Base-by-base conservation (phyloP, 2,113 vertebrate species). In the Lucifuga dentata region DNA sequence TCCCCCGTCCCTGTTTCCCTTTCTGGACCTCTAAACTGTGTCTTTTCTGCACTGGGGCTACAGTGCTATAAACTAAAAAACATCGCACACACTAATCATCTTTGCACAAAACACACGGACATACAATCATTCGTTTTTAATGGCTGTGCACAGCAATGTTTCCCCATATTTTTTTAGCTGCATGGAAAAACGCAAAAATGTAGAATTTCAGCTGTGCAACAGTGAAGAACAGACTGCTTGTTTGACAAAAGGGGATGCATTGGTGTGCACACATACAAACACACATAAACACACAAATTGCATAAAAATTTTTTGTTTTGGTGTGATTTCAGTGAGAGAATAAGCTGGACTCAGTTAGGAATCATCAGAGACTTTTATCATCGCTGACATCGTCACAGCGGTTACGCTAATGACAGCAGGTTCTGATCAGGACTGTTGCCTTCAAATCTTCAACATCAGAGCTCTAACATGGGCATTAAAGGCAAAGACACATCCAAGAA, bases 11-110 rank as follows among this genome's bases (percentile, higher is more conserved):
- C 73, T 59, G 46, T 21, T 20, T 50, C 49, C 58, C 21, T 59
- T 39, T 68, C 68, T 58, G 86, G 89, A 90, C 89, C 90, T 89
- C 66, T 33, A 87, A 89, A 89, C 89, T 90, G 89, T 89, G 86
- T 86, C 74, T 56, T 76, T 61, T 60, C 62, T 76, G 35, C 72
- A 76, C 65, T 35, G 70, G 50, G 72, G 73, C 77, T 79, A 67
- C 73, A 64, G 71, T 50, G 9, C 67, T 45, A 70, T 67, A 46
- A 74, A 82, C 61, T 72, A 21, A 38, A 49, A 58, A 21, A 70
- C 45, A 67, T n/a, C 50, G 51, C 39, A 35, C 38, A 62, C 72
- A 76, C 38, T 11, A 7, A 66, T 72, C 78, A 78, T 50, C 51
- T 71, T 77, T 66, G 71, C 73, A 73, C 62, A 63, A 56, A 41